Base-by-base conservation (phyloP, 2,797 vertebrate species). In the Gambelia wislizenii region DNA sequence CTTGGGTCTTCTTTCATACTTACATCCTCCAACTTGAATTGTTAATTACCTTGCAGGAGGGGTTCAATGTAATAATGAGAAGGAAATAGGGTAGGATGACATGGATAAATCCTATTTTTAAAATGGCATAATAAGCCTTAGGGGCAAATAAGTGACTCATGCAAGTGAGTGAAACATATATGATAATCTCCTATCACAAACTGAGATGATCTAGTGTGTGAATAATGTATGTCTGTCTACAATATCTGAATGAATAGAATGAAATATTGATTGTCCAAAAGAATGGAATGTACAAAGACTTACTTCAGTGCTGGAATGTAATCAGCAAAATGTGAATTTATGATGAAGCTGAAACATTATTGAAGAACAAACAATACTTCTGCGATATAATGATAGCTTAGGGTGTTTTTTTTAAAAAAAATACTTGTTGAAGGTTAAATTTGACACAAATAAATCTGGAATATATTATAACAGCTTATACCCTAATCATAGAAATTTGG, bases 211-310 rank as follows among this genome's bases (percentile, higher is more conserved):
- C 52, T 64, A 79, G 42, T 1, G 4, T 79, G 89, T 90, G 85
- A 90, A 87, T 90, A 90, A 90, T 90, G 80, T 80, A 87, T 90
- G 74, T 36, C 89, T 87, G 83, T 87, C 74, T 77, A 78, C 80
- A 76, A 56, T 83, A 84, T 90, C 52, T 90, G 80, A 83, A 78
- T 90, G 89, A 87, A 90, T 52, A 86, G 77, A 89, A 89, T 89
- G 78, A 89, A 89, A 89, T 89, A 89, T 89, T 89, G 89, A 89
- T 89, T 69, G 76, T 82, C 36, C 30, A 30, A 86, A 86, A 89
- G 56, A 67, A 33, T 86, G 69, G 27, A 89, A 89, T 42, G 70
- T 76, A 86, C 18, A 75, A 82, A 86, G 89, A 89, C 78, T 76
- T 86, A 75, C 36, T 86, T 82, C 70, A 54, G 36, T 25, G 36